These are phyloP conservation scores for Tetragonula clypearis DNA, from an alignment of 1,140 invertebrate species.

Conservation along the genomic window DNA sequence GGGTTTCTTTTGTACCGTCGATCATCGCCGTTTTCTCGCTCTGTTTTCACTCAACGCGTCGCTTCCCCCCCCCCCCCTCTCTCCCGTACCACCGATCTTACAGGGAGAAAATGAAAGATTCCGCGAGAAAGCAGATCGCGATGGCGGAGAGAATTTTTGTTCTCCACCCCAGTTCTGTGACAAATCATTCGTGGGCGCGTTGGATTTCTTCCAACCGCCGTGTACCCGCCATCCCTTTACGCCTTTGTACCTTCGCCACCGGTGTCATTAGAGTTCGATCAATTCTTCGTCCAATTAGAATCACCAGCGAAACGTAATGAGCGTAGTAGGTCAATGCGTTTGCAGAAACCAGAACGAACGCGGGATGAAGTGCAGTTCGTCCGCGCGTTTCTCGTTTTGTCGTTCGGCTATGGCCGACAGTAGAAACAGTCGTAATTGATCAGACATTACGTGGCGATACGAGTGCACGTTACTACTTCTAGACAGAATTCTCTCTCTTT, in stretches of 20 bases:
- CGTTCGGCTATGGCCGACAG: neutral
- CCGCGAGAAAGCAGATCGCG: neutral
- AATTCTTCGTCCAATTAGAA: constrained; percentile 63
- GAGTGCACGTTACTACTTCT: too few species aligned
- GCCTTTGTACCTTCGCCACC: constrained; percentile 1
- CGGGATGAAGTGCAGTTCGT: neutral
- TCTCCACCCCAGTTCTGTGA: neutral
- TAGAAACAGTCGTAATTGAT: neutral
- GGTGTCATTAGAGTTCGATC: constrained; percentile 56
- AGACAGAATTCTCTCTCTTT: neutral
- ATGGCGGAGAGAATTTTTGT: constrained; percentile 17
- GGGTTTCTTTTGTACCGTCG: constrained; percentile 58
- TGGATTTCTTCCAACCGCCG: constrained; percentile 52
- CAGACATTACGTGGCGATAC: neutral
- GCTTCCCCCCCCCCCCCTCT: neutral
- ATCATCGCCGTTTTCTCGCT: constrained; percentile 51
- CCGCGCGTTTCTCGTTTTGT: too few species aligned
- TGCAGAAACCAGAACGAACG: constrained; percentile 10
- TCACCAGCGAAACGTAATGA: constrained; percentile 28
- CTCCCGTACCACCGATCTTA: neutral
- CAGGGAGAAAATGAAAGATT: neutral
- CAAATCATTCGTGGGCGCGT: neutral
- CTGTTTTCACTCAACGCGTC: constrained; percentile 9
- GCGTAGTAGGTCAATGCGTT: constrained; percentile 46
- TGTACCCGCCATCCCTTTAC: neutral